phyloP scores from a whole-genome alignment of 2,888 invertebrate species.

The Drosophila kuntzei region DNA sequence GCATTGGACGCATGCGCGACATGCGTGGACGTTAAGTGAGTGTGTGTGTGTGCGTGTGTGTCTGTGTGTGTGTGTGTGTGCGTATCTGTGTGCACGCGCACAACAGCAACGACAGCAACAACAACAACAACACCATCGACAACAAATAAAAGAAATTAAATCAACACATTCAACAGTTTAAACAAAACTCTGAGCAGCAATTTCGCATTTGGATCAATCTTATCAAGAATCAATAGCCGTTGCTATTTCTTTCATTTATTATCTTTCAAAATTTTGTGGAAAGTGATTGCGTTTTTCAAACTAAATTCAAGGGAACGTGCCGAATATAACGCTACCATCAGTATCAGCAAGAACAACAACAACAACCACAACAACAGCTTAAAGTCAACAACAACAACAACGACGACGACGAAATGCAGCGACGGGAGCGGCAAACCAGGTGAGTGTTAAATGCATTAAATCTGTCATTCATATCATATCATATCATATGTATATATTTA shows the following conservation, averaged over 20 bases:
- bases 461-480: not conserved
- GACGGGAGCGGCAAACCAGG: constrained; percentile 74
- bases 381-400: constrained; percentile 16
- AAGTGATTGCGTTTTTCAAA: constrained; percentile 57
- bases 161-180: constrained; percentile 33
- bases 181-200: constrained; percentile 26
- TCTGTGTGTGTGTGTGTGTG: constrained; percentile 17
- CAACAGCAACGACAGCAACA: constrained; percentile 23
- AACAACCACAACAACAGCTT: constrained; percentile 1
- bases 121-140: not conserved
- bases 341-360: constrained; percentile 4
- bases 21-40: constrained; percentile 68
- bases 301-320: constrained; percentile 56
- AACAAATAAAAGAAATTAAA: constrained; percentile 3
- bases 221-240: constrained; percentile 47
- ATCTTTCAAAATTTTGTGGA: constrained; percentile 67
- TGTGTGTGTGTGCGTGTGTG: constrained; percentile 37
- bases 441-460: constrained; percentile 41
- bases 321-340: constrained; percentile 22
- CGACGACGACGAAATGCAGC: constrained; percentile 59
- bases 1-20: constrained; percentile 76
- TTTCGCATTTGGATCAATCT: constrained; percentile 50
- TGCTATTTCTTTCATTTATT: constrained; percentile 52
- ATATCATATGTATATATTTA: too few relatives aligned
- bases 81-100: constrained; percentile 24